Conservation (phyloP, 1,140 invertebrate species). For the Drosophila kurseongensis region DNA sequence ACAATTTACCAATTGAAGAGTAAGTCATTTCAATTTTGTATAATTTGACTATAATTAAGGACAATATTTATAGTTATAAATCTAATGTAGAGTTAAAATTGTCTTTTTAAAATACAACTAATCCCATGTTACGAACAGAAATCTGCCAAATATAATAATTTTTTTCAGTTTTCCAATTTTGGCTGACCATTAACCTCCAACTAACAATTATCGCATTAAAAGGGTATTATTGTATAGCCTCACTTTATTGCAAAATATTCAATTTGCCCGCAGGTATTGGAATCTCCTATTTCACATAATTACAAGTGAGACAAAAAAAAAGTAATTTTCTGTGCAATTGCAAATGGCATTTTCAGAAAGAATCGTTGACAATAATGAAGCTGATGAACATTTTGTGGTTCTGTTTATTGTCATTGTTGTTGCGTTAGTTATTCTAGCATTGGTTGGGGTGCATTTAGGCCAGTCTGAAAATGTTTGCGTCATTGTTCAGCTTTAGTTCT, state of each 20-base stretch:
- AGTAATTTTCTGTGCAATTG: constrained; percentile 14
- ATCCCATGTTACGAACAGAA: no score
- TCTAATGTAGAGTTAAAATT: no score
- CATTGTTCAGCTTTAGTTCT: constrained; percentile 53
- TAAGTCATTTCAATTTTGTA: no score
- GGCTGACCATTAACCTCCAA: background rate
- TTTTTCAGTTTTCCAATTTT: background rate
- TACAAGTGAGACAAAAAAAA: background rate
- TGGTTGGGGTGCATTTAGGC: constrained; percentile 31
- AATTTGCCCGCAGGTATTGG: constrained; percentile 8
- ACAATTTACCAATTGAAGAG: no score
- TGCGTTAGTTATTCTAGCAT: constrained; percentile 24
- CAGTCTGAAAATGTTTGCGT: constrained; percentile 30
- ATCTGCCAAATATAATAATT: no score
- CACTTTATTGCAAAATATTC: background rate
- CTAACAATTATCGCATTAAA: constrained; percentile 5
- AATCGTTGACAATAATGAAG: constrained; percentile 70
- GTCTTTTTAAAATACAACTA: no score
- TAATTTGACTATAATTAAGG: no score
- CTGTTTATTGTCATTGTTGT: constrained; percentile 60
- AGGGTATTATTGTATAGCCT: background rate
- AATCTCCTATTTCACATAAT: constrained; percentile 8
- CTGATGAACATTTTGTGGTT: constrained; percentile 70
- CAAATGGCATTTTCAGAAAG: constrained; percentile 38
- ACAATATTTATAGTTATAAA: no score